These are phyloP conservation scores for Papilio glaucus DNA, from an alignment of 1,140 invertebrate species.

Conservation along the genomic window DNA sequence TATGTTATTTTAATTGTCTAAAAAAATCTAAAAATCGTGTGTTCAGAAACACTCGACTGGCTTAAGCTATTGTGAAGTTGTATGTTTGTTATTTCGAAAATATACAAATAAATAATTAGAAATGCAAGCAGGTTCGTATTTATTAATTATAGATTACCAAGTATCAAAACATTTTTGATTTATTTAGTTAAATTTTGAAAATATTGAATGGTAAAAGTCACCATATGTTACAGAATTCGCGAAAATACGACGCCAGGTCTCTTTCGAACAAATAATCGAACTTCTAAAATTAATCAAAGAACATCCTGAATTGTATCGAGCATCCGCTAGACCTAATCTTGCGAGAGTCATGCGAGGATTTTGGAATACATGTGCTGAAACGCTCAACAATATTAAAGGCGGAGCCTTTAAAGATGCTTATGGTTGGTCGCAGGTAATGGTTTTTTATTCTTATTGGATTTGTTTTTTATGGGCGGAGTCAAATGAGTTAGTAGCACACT, in stretches of 20 bases:
- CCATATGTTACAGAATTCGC: slow-evolving; percentile 6
- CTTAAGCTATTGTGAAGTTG: no score
- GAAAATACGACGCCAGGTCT: slow-evolving; percentile 50
- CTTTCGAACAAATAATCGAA: slow-evolving; percentile 49
- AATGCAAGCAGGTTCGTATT: slow-evolving; percentile 51
- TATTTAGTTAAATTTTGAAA: slow-evolving; percentile 25
- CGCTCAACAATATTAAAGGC: slow-evolving; percentile 51
- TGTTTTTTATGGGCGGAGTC: no score
- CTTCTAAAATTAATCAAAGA: slow-evolving; percentile 54
- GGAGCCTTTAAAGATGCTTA: slow-evolving; percentile 56
- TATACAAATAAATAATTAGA: slow-evolving; percentile 26
- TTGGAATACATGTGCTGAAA: slow-evolving; percentile 56
- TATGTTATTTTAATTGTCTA: no score
- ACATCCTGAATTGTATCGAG: slow-evolving; percentile 40
- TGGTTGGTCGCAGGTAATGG: slow-evolving; percentile 58
- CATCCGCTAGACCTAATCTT: slow-evolving; percentile 49
- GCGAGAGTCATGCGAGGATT: slow-evolving; percentile 48
- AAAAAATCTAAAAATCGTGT: no score
- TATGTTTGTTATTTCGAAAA: no score
- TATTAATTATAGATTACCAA: slow-evolving; percentile 12
- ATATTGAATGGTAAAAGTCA: background rate
- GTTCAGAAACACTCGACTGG: no score
- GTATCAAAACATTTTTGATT: no score
- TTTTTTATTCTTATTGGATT: background rate
- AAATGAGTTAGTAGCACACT: no score